Evolutionary conservation across 2,797 vertebrate species (phyloP), one percentile per base, ranked within the genome.

Genomic region (Poecile montanus): DNA sequence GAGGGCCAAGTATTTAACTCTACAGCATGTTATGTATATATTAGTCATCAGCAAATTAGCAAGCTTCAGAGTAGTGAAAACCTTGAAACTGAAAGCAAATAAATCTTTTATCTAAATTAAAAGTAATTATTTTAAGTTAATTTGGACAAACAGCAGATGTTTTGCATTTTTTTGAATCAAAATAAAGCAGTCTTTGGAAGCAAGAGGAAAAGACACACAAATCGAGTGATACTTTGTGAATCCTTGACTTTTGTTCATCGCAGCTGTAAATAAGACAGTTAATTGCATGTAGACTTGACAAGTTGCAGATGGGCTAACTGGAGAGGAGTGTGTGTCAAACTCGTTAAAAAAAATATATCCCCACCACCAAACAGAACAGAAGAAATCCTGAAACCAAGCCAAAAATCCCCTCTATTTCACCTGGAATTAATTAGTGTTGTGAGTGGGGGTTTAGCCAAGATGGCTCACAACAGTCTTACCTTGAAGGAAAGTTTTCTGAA

Each of bases 101-200:
- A 95, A 94, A 97, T 97, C 97, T 95, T 97, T 98, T 98, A 98
- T 98, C 98, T 98, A 98, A 98, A 98, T 98, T 98, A 97, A 98
- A 98, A 98, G 97, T 98, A 98, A 98, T 98, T 98, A 98, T 98
- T 98, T 98, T 97, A 98, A 98, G 98, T 98, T 98, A 98, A 98
- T 98, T 98, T 98, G 97, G 97, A 98, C 97, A 98, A 98, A 98
- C 97, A 98, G 97, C 98, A 98, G 98, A 98, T 98, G 98, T 98
- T 98, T 98, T 96, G 88, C 96, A 97, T 98, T 98, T 98, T 40
- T 98, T 97, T 94, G 60, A 97, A 98, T 97, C 97, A 98, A 98
- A 98, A 98, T 97, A 98, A 97, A 97, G 96, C 93, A 32, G 86
- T 91, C 95, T 96, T 97, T 98, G 97, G 97, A 98, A 97, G 95